Evolutionary conservation across 2,797 vertebrate species (phyloP), one percentile per base, ranked within the genome.

Genomic region (Necrosyrtes monachus): DNA sequence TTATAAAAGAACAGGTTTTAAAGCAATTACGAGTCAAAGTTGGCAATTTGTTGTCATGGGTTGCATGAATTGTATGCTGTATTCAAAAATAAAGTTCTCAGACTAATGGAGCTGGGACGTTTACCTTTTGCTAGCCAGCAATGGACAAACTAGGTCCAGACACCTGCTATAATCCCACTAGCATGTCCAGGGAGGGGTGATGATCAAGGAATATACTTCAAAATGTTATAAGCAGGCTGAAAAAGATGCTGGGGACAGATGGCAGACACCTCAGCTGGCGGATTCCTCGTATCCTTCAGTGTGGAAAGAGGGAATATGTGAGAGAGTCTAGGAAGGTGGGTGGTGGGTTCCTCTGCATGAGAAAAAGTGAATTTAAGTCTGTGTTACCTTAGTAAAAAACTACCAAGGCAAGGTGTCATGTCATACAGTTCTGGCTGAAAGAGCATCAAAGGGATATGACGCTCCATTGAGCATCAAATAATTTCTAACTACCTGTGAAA

Each of bases 31-130:
- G 43, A 95, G 86, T 56, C 11, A 48, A 92, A 85, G 50, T 5
- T 60, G 33, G 18, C 27, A 51, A 35, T 64, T 90, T 9, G 3
- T 54, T 85, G 14, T 76, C 35, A 23, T 22, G 27, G 28, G 53
- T 62, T 56, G 10, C 13, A 46, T 28, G 15, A 74, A 70, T 64
- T 78, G 15, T 9, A 70, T n/a, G 7, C 8, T 13, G 1, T 53
- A 57, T 45, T 84, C 4, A 88, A 81, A 81, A 88, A 39, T 14
- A 24, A 62, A 72, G 10, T 27, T 86, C 54, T 64, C 33, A 46
- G 51, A 62, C 14, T 46, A 65, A 77, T 73, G 30, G 48, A 73
- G 16, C 8, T 25, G 37, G 7, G 62, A 1, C 0, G 0, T 56
- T 74, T 53, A 80, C 50, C 33, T 89, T 85, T 79, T 22, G 0